Evolutionary conservation across 1,140 invertebrate genomes (phyloP), one percentile per base, ranked within the genome.

Genomic region (Calliphora vicina): DNA sequence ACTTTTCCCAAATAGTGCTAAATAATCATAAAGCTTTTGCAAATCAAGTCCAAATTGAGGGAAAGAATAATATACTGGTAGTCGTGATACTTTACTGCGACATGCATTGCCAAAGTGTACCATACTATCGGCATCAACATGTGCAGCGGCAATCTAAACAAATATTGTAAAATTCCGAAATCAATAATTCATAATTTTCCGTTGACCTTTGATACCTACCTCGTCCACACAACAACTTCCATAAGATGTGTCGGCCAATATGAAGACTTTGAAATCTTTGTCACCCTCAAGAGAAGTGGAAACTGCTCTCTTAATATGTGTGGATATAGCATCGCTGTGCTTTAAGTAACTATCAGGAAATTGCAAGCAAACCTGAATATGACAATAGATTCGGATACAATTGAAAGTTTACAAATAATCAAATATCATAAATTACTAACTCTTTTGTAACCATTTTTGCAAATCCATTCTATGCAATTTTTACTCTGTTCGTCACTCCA

Each of bases 181-280:
- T 35, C 5, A 8, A 35, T 35, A 20, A 43, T 42, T 25, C 9
- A 71, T 71, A 35, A 35, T 71, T 23, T 25, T 2, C 10, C 17
- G 61, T 20, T 20, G 61, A 23, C n/a, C 9, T 67, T 23, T 67
- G 9, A 23, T 12, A 80, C 50, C 71, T 45, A 98, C 94, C 91
- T 97, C 96, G 92, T 99, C 97, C 8, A 98, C 94, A 91, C 97
- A 99, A 90, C 97, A 99, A 91, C 97, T 98, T 86, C 96, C 97
- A 91, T 97, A 98, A 12, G 97, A 95, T 23, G 97, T 97, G 87
- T 99, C 97, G n/a, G 95, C 97, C 26, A 99, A 91, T 86, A 99
- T 95, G 87, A 95, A 98, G 1, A 97, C 88, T 87, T 94, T 93
- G 83, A 91, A 91, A 23, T 92, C 91, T 83, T 45, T 43, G n/a